Evolutionary conservation across 2,888 invertebrate species (phyloP).

Genomic region (Acleris laterana): DNA sequence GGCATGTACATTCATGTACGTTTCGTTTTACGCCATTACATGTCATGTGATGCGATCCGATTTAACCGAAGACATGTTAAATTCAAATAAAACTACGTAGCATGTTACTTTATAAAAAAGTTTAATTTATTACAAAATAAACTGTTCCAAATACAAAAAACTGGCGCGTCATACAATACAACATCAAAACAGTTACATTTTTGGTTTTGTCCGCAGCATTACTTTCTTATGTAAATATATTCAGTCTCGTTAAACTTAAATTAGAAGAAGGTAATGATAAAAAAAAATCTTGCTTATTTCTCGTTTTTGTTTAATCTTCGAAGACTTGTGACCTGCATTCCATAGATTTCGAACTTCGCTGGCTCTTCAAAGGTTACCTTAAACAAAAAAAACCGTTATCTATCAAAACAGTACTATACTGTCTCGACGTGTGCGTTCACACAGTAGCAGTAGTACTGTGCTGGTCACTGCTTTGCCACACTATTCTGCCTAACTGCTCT

Average conservation of each 20-base stretch:
- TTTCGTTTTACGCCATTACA: no score
- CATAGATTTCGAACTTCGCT: conserved; percentile 63
- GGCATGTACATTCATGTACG: no score
- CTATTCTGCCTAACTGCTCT: no score
- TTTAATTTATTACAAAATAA: conserved; percentile 8
- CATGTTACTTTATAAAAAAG: neutral
- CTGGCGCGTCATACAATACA: conserved; percentile 15
- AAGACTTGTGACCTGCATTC: conserved; percentile 72
- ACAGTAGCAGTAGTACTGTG: no score
- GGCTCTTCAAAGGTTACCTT: conserved; percentile 64
- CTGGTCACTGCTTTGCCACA: no score
- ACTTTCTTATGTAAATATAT: neutral
- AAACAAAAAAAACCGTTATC: conserved; percentile 10
- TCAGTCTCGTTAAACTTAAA: neutral
- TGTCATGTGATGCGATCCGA: no score
- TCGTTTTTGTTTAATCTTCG: conserved; percentile 71
- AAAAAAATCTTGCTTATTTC: conserved; percentile 43
- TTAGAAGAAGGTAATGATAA: neutral
- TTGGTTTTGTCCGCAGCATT: neutral
- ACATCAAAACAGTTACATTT: neutral
- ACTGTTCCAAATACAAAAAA: conserved; percentile 18
- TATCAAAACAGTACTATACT: no score
- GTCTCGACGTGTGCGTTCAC: no score
- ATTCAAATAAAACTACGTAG: no score
- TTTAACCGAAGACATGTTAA: no score